A percentile compares a stretch with the other conserved stretches of the same genome.
These are phyloP conservation scores for Epiblema foenella DNA, from an alignment of 2,888 invertebrate species.

Conservation along the genomic window DNA sequence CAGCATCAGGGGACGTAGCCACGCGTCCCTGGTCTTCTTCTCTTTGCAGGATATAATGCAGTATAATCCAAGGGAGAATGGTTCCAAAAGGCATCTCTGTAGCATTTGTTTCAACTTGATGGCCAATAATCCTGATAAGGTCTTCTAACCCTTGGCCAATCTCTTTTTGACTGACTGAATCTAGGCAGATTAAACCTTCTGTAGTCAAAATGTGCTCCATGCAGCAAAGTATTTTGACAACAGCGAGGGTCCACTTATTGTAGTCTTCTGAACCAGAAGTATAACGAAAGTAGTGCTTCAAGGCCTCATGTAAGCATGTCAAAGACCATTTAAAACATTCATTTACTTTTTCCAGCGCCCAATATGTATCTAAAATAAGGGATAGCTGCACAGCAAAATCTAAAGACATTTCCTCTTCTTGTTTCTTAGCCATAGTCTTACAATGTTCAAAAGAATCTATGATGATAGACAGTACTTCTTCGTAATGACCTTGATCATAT, in stretches of 20 bases:
- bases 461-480: constrained; percentile 87
- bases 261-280: constrained; percentile 76
- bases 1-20: constrained; percentile 68
- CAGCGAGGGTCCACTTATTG: constrained; percentile 76
- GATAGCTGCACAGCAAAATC: constrained; percentile 85
- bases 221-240: constrained; percentile 75
- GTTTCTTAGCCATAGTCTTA: constrained; percentile 70
- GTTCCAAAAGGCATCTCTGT: constrained; percentile 88
- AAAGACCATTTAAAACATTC: constrained; percentile 92
- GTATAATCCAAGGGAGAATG: constrained; percentile 92
- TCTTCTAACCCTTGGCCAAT: constrained; percentile 89
- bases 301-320: constrained; percentile 89
- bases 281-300: constrained; percentile 85
- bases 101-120: constrained; percentile 90
- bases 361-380: constrained; percentile 87
- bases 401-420: constrained; percentile 77
- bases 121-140: constrained; percentile 89
- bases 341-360: constrained; percentile 85
- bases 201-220: constrained; percentile 77
- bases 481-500: constrained; percentile 87
- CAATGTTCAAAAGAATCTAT: constrained; percentile 87
- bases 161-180: constrained; percentile 84
- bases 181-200: constrained; percentile 78
- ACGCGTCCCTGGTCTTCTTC: constrained; percentile 89
- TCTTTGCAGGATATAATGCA: constrained; percentile 91